Base-by-base conservation (phyloP, 1,140 invertebrate genomes). In the Drosophila albomicans region DNA sequence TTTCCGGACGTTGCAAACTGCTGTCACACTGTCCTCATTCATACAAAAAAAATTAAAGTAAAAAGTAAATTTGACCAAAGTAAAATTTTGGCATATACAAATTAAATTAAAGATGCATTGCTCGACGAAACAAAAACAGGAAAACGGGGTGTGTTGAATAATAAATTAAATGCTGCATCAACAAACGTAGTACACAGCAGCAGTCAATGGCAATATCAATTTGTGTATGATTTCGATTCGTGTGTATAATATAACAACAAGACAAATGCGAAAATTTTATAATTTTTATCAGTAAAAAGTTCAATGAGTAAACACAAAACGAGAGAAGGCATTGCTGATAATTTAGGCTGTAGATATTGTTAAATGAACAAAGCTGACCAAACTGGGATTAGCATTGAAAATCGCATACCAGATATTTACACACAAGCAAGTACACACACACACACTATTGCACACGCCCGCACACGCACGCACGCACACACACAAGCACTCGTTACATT, bases 71-170 rank as follows among this genome's bases (percentile, higher is more conserved):
- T 69, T 68, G 20, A 56, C 32, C 61, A 54, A 66, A 58, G 10
- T 67, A 59, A 8, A 61, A 58, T 57, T 74, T 62, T 49, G 65
- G 65, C 25, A 35, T 46, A 70, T 30, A 51, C 6, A 46, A 70
- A 20, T 56, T 63, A 63, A 69, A 38, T 38, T 75, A 63, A 75
- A 75, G 41, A 75, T 75, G 72, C 43, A 48, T 30, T 38, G 41
- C 38, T 48, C 16, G 11, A 61, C 32, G 15, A 68, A 58, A 43
- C 8, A 32, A 32, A 49, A 49, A 51, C 32, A 35, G 43, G 16
- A 48, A 43, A 63, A 63, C 66, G 51, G 43, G 58, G 41, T 63
- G 57, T 64, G 46, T 59, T 70, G 56, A 75, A 75, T 70, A 70
- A 15, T 16, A 28, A 57, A 69, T 25, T 58, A 28, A 49, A 41